Evolutionary conservation across 2,888 invertebrate genomes (phyloP).

Genomic region (Lochmaea crataegi): DNA sequence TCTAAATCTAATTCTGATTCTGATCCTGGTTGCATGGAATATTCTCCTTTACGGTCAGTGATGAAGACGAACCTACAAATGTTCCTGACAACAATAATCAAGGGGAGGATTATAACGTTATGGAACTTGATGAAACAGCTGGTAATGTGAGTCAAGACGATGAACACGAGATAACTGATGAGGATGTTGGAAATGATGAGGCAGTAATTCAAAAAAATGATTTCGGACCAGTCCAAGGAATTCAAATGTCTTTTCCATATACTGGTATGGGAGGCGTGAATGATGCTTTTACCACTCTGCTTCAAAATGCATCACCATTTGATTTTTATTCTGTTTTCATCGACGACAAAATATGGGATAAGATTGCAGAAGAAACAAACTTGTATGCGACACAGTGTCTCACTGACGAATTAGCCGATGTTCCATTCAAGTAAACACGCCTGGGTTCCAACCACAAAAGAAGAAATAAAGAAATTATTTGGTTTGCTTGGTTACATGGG

Average conservation of each 20-base stretch:
- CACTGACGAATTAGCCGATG: neutral
- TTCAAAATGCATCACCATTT: slow-evolving; percentile 9
- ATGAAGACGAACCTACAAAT: too few species aligned
- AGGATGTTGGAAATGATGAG: neutral
- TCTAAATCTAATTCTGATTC: too few species aligned
- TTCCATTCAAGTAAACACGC: slow-evolving; percentile 15
- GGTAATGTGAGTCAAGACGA: too few species aligned
- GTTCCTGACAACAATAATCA: too few species aligned
- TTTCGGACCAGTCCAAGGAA: slow-evolving; percentile 14
- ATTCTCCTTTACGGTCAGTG: too few species aligned
- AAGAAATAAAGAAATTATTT: slow-evolving; percentile 19
- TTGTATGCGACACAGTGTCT: slow-evolving; percentile 12
- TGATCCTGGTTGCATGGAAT: too few species aligned
- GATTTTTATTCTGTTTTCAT: slow-evolving; percentile 8
- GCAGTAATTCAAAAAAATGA: slow-evolving; percentile 6
- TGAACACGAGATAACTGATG: too few species aligned
- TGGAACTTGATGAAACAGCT: too few species aligned
- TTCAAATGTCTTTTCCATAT: slow-evolving; percentile 14
- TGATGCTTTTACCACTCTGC: slow-evolving; percentile 5
- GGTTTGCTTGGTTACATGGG: slow-evolving; percentile 15
- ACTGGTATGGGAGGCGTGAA: slow-evolving; percentile 18
- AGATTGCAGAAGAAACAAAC: slow-evolving; percentile 9
- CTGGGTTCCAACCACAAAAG: slow-evolving; percentile 8
- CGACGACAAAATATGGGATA: slow-evolving; percentile 8
- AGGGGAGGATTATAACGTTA: too few species aligned